Evolutionary conservation across 1,140 invertebrate genomes (phyloP).

Genomic region (Schlechtendalia chinensis): DNA sequence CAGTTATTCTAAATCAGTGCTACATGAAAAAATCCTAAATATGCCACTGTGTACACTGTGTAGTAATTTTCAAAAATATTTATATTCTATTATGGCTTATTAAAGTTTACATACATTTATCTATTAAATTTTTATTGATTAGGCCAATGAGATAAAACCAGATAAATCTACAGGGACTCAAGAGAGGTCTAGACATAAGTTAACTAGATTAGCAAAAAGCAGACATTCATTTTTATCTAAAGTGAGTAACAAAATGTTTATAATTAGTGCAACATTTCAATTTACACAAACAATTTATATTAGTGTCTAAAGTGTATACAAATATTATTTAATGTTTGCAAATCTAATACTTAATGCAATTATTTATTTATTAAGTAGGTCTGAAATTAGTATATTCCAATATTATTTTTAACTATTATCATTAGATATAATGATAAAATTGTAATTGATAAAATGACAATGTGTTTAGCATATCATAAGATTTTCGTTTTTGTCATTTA

Average conservation of each 20-base stretch:
- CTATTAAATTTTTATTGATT: not conserved
- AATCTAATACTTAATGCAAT: not conserved
- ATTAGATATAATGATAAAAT: too few species aligned
- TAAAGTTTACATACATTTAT: not conserved
- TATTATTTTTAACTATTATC: not conserved
- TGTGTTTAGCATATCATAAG: not conserved
- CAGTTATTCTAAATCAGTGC: too few species aligned
- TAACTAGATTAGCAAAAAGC: conserved; percentile 40
- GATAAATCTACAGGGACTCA: not conserved
- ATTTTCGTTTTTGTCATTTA: not conserved
- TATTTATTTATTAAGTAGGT: too few species aligned
- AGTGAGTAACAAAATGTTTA: not conserved
- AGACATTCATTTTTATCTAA: conserved; percentile 43
- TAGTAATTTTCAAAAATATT: too few species aligned
- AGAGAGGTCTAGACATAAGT: conserved; percentile 22
- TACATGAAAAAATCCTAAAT: too few species aligned
- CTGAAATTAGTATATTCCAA: not conserved
- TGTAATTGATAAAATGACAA: too few species aligned
- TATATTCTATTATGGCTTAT: too few species aligned
- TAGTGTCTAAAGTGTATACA: not conserved
- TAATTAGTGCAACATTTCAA: too few species aligned
- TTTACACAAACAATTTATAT: too few species aligned
- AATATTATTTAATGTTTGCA: not conserved
- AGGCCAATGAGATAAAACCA: not conserved
- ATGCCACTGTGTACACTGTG: too few species aligned